A percentile compares a stretch with the other conserved stretches of the same genome.
phyloP scores from a whole-genome alignment of 2,888 invertebrate genomes.

The Chalcis sispes region DNA sequence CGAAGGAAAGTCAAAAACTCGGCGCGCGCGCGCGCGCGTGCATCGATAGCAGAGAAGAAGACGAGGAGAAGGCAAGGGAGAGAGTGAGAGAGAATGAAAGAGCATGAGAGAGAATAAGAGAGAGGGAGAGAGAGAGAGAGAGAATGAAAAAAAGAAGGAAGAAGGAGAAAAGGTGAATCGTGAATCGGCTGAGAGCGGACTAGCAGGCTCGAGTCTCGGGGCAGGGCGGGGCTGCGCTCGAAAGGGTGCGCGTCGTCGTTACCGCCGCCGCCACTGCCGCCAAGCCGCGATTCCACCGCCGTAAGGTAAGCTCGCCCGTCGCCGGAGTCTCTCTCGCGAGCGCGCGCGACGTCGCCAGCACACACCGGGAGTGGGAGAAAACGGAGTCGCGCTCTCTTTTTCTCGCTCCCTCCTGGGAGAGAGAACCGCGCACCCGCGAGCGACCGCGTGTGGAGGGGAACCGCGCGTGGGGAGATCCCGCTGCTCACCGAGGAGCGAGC shows the following conservation, averaged over 20 bases:
- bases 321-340: too few species aligned
- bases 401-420: slow-evolving; percentile 26
- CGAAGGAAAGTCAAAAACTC: too few species aligned
- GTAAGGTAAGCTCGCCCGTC: too few species aligned
- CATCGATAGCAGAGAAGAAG: too few species aligned
- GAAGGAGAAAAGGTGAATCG: slow-evolving; percentile 25
- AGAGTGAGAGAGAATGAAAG: neutral
- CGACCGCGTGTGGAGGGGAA: slow-evolving; percentile 17
- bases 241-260: slow-evolving; percentile 69
- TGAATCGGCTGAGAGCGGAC: slow-evolving; percentile 23
- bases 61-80: slow-evolving; percentile 5
- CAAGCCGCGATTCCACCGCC: too few species aligned
- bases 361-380: too few species aligned
- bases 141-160: too few species aligned
- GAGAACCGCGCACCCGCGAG: slow-evolving; percentile 15
- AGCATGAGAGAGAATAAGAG: neutral
- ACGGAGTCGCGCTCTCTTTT: too few species aligned
- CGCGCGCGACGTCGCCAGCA: too few species aligned
- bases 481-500: neutral
- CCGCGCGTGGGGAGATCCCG: slow-evolving; percentile 53
- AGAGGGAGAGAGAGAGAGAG: neutral
- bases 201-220: slow-evolving; percentile 36
- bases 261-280: neutral
- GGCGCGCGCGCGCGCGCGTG: too few species aligned
- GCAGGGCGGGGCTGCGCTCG: slow-evolving; percentile 74